Evolutionary conservation across 1,140 invertebrate species (phyloP), one percentile per base, ranked within the genome.

Genomic region (Halesus radiatus): DNA sequence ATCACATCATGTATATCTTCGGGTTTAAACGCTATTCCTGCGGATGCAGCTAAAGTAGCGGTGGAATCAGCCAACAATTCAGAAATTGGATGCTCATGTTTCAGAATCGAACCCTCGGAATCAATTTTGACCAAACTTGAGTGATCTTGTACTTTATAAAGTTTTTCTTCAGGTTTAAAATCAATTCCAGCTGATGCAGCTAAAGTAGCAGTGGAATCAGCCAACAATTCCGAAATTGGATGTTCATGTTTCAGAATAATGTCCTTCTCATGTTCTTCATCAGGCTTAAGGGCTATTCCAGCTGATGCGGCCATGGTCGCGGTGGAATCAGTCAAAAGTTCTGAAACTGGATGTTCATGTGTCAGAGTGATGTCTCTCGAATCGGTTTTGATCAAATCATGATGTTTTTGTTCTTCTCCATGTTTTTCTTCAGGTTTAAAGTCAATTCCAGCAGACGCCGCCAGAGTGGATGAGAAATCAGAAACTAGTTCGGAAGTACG

Each of bases 161-260:
- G n/a, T n/a, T 79, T 76, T 78, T 75, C 62, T 76, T 72, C 74
- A 18, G 77, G 68, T 76, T 81, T 76, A 16, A 70, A 37, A 50
- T 81, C 60, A 23, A 82, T 62, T 29, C 81, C 81, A 37, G 50
- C 74, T 7, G 81, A 79, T 52, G 78, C 81, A 5, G 81, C 81
- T 3, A 82, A 52, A 0, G 81, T 77, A 23, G 56, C 18, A 20
- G 23, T 73, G 10, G 78, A 73, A 77, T 82, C 81, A 26, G 32
- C 26, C 0, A 82, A 20, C n/a, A 82, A 29, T 52, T 82, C 81
- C 37, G 56, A 29, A 68, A 76, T 37, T 15, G 32, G 32, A 22
- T 23, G 56, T 22, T 72, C 74, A 7, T 32, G 32, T 32, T 3
- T 32, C 32, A 5, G 32, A 32, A 32, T 5, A 7, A 66, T 2